Evolutionary conservation across 2,797 vertebrate genomes (phyloP), one percentile per base, ranked within the genome.

Genomic region (Clarias pachynema): DNA sequence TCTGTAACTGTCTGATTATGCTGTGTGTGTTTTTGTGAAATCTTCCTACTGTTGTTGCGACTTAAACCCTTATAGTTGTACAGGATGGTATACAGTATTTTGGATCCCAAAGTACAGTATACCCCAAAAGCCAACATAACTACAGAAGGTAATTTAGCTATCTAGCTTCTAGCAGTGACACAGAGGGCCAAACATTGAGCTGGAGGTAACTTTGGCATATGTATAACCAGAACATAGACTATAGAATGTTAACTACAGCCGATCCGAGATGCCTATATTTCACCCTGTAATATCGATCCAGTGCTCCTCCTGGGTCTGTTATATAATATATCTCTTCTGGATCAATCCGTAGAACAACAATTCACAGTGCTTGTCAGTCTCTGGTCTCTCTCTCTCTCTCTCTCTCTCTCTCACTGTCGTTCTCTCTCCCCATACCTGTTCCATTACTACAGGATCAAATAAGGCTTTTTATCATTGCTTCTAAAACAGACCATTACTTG

Each of bases 401-500:
- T 57, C 74, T 34, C 56, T 34, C 29, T 31, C 73, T 20, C 44
- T 74, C 72, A 20, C 49, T 75, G n/a, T 57, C 56, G 37, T 37
- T 84, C 65, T 75, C 57, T 56, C 74, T 72, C 40, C 18, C n/a
- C 26, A 34, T 22, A 31, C 26, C 82, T 86, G 66, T 79, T 66
- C 78, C 81, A 85, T 85, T 84, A 82, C 60, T 63, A 63, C 69
- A 40, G 80, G 74, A 82, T 86, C 62, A 82, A 88, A 81, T 29
- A 53, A 80, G 82, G 73, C 69, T 81, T 87, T 88, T 90, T 90
- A 89, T 88, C 77, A 85, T 73, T 62, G 80, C 86, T 85, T 66
- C 83, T 90, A 86, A 87, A 87, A 86, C 84, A 83, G 84, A 81
- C 75, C 84, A 88, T 89, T 87, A 86, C 60, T 63, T 59, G 83